Percentiles rank a stretch among this genome's conserved stretches.
Conservation (phyloP, 2,888 invertebrate species). For the Nemotelus pantherinus region DNA sequence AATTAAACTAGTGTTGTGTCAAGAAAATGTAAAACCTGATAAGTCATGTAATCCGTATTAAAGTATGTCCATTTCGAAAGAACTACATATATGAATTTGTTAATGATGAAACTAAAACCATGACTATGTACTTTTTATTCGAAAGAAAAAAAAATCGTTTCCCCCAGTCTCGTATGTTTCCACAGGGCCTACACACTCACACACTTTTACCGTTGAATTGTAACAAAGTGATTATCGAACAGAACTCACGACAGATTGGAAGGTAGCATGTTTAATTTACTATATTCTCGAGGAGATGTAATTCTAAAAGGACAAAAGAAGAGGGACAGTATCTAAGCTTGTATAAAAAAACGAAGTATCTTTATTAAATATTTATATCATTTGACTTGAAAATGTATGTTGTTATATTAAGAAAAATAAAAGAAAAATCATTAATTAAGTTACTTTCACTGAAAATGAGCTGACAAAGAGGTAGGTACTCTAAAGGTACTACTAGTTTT, state of each 20-base stretch:
- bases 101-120: too few species aligned
- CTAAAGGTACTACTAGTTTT: too few species aligned
- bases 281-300: too few species aligned
- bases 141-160: neutral
- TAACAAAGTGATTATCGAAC: conserved; percentile 22
- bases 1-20: too few species aligned
- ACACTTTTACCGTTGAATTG: conserved; percentile 37
- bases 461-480: too few species aligned
- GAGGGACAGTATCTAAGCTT: conserved; percentile 1
- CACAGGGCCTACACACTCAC: conserved; percentile 50
- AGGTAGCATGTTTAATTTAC: neutral
- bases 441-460: neutral
- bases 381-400: neutral
- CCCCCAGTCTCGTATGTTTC: conserved; percentile 48
- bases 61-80: too few species aligned
- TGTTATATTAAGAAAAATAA: neutral
- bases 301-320: neutral
- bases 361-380: neutral
- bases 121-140: too few species aligned
- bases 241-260: conserved; percentile 3
- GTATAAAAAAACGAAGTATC: conserved; percentile 13
- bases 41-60: too few species aligned
- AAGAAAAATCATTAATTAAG: neutral
- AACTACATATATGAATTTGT: too few species aligned
- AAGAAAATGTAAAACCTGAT: too few species aligned